Evolutionary conservation across 2,797 vertebrate species (phyloP).

Genomic region (Chromis chromis): DNA sequence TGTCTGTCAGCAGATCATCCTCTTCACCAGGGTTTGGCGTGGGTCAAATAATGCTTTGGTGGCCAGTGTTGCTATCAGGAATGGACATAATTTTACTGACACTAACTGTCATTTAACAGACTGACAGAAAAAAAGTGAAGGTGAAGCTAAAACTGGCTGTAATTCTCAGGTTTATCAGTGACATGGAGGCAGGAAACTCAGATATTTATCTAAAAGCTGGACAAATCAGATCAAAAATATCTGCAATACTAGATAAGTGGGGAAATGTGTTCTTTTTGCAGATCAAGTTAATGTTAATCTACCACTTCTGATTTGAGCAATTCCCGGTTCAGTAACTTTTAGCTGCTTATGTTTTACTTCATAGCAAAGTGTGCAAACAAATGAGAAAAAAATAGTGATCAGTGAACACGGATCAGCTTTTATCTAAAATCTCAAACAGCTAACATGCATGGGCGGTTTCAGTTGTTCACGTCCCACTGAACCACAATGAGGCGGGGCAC

Average conservation of each 20-base stretch:
- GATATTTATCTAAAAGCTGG: not conserved
- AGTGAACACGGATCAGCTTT: constrained; percentile 4
- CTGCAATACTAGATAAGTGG: not conserved
- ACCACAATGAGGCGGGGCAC: constrained; percentile 42
- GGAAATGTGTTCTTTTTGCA: not conserved
- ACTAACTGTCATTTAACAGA: not conserved
- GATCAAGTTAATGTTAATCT: not conserved
- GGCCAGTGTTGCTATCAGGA: no score
- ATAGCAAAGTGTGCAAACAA: constrained; percentile 10
- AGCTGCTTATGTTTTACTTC: constrained; percentile 10
- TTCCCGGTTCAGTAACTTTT: not conserved
- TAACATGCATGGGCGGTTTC: constrained; percentile 16
- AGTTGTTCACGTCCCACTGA: constrained; percentile 48
- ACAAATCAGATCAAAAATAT: not conserved
- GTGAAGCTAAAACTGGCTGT: not conserved
- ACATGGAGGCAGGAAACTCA: not conserved
- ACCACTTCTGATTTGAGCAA: not conserved
- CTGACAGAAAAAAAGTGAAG: not conserved
- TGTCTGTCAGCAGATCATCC: no score
- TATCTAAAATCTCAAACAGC: constrained; percentile 43
- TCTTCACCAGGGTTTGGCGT: not conserved
- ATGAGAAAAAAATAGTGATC: not conserved
- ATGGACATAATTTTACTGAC: not conserved
- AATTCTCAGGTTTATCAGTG: not conserved
- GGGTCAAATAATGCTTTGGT: not conserved